A percentile compares a stretch with the other conserved stretches of the same genome.
Evolutionary conservation across 2,797 vertebrate genomes (phyloP).

Genomic region (Myripristis murdjan): DNA sequence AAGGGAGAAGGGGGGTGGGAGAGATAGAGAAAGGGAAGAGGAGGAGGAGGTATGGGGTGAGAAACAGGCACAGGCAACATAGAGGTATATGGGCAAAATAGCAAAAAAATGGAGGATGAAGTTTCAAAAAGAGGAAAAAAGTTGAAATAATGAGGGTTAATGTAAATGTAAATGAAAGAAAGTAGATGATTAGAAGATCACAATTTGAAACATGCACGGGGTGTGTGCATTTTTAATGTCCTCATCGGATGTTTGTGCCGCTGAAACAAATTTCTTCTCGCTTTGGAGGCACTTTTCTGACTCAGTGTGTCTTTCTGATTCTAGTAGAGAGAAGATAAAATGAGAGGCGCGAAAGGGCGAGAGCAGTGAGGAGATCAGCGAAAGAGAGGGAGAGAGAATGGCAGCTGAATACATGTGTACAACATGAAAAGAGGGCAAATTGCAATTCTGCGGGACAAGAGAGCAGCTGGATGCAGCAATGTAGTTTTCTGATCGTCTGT

Average conservation of each 20-base stretch:
- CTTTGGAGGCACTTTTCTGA: too few species aligned
- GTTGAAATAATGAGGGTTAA: neutral
- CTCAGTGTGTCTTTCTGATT: too few species aligned
- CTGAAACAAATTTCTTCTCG: too few species aligned
- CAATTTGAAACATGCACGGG: too few species aligned
- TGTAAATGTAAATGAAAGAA: too few species aligned
- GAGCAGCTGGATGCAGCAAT: constrained; percentile 59
- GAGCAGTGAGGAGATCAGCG: neutral
- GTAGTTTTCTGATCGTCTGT: constrained; percentile 57
- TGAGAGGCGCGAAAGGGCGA: neutral
- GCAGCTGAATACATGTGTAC: constrained; percentile 5
- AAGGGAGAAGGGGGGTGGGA: too few species aligned
- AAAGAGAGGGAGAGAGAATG: neutral
- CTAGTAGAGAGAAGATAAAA: neutral
- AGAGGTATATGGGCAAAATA: constrained; percentile 11
- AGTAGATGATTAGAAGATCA: neutral
- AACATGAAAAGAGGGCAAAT: constrained; percentile 46
- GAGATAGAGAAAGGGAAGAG: neutral
- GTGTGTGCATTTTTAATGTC: too few species aligned
- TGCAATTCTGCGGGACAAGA: constrained; percentile 52
- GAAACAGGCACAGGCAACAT: constrained; percentile 5
- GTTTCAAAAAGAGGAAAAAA: too few species aligned
- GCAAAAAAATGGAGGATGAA: constrained; percentile 21
- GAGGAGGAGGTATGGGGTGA: neutral
- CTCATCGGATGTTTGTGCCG: too few species aligned